Conservation (phyloP, 2,888 invertebrate species). For the Spilarctia lutea region DNA sequence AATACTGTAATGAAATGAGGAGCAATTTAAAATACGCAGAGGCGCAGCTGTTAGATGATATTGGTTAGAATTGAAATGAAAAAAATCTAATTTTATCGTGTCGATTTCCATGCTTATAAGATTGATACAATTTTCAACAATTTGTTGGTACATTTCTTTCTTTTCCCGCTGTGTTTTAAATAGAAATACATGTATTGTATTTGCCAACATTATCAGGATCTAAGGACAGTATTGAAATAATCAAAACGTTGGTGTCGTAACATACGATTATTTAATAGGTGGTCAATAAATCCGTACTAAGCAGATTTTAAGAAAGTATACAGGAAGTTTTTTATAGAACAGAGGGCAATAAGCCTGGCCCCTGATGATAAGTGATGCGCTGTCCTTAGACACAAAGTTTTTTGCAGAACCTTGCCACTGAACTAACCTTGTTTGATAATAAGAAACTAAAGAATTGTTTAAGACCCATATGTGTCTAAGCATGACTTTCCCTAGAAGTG, state of each 20-base stretch:
- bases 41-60: conserved; percentile 66
- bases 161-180: not conserved
- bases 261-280: not conserved
- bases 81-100: conserved; percentile 53
- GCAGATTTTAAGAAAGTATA: not conserved
- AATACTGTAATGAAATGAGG: conserved; percentile 69
- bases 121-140: conserved; percentile 24
- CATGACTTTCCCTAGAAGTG: not conserved
- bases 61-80: conserved; percentile 53
- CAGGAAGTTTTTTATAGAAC: not conserved
- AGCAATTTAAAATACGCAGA: conserved; percentile 60
- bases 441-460: no score
- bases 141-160: conserved; percentile 34
- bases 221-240: not conserved
- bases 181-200: not conserved
- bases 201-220: not conserved
- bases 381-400: not conserved
- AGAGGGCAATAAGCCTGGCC: no score
- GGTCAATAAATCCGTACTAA: no score
- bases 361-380: not conserved
- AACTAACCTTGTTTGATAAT: no score
- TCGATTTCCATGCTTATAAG: conserved; percentile 46
- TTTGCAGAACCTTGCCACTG: no score
- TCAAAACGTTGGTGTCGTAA: not conserved
- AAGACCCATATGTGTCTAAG: not conserved